A percentile compares a stretch with the other conserved stretches of the same genome.
These are phyloP conservation scores for Archilochus colubris DNA, from an alignment of 2,113 vertebrate species.

Conservation along the genomic window DNA sequence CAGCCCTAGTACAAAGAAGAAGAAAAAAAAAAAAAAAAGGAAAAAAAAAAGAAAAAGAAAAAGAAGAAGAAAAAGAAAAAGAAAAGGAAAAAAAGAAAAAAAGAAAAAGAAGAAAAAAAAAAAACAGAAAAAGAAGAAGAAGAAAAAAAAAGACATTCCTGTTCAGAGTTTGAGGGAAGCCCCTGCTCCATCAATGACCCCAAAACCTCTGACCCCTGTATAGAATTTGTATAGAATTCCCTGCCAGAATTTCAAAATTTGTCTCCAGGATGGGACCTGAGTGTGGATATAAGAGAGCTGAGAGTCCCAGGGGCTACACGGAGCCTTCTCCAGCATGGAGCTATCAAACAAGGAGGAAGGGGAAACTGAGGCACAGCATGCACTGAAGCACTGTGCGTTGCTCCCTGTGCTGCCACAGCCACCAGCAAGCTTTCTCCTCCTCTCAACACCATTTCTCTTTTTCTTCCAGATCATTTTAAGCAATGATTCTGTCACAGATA, in stretches of 20 bases:
- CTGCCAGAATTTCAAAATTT: neutral
- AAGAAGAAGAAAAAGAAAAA: neutral
- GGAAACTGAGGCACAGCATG: neutral
- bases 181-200: neutral
- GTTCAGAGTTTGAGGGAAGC: neutral
- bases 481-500: neutral
- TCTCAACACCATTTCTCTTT: neutral
- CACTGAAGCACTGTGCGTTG: fast-evolving
- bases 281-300: neutral
- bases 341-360: fast-evolving
- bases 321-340: neutral
- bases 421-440: neutral
- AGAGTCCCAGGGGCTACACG: fast-evolving
- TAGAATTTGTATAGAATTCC: neutral
- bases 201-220: neutral
- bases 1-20: neutral
- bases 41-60: neutral
- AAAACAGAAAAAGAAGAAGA: neutral
- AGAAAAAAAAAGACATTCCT: neutral
- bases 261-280: too few species aligned
- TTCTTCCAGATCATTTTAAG: neutral
- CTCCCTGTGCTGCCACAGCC: neutral
- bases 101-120: neutral
- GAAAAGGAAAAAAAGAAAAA: neutral
- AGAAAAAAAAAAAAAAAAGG: neutral